These are phyloP conservation scores for Sphenopsis melanotis DNA, from an alignment of 2,797 vertebrate genomes.

Conservation along the genomic window DNA sequence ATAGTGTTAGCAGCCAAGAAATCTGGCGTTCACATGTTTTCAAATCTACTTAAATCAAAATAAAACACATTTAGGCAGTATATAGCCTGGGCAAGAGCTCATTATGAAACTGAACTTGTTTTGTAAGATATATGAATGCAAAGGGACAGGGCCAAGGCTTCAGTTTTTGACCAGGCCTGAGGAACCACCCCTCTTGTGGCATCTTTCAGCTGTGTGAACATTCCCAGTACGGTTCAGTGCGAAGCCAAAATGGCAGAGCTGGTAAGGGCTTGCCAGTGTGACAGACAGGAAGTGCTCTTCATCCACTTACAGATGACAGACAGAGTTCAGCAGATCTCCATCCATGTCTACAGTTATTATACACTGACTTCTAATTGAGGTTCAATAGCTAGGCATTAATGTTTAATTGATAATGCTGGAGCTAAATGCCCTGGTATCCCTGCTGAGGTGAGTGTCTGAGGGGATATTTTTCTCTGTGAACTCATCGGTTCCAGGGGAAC, in stretches of 20 bases:
- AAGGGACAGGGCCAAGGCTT: not conserved
- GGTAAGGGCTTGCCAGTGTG: not conserved
- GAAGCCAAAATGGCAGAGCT: not conserved
- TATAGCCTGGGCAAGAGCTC: not conserved
- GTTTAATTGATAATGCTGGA: not conserved
- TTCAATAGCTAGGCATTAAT: not conserved
- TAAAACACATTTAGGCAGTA: not conserved
- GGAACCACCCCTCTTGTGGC: not conserved
- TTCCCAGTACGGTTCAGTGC: not conserved
- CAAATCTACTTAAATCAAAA: not conserved
- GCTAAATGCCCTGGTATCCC: not conserved
- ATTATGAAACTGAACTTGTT: not conserved
- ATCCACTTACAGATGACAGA: not conserved
- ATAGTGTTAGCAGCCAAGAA: not conserved
- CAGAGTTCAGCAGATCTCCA: not conserved
- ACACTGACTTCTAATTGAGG: not conserved
- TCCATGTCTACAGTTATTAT: not conserved
- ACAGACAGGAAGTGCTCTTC: not conserved
- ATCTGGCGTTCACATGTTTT: not conserved
- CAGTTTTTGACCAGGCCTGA: not conserved
- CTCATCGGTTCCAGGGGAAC: not conserved
- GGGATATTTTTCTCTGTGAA: not conserved
- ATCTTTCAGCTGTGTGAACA: not conserved
- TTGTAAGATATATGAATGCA: not conserved
- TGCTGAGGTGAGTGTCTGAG: not conserved